A percentile compares a stretch with the other conserved stretches of the same genome.
These are phyloP conservation scores for Coluber constrictor DNA, from an alignment of 2,797 vertebrate species.

Conservation along the genomic window DNA sequence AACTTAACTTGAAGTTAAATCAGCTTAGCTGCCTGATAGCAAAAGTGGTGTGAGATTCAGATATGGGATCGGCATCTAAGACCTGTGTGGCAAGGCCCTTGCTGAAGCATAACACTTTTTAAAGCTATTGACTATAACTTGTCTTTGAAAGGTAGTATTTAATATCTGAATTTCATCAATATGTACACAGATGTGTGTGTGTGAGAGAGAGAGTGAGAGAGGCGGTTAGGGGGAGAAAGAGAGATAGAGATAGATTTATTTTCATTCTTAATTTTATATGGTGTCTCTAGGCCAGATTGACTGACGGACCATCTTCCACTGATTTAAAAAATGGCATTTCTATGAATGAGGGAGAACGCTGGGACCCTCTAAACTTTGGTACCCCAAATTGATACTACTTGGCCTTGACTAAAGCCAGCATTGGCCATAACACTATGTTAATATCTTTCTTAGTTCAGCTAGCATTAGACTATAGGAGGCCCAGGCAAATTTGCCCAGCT, in stretches of 20 bases:
- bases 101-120: background rate
- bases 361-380: background rate
- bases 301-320: background rate
- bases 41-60: background rate
- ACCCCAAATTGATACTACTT: background rate
- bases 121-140: background rate
- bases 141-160: background rate
- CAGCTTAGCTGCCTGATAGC: background rate
- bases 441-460: background rate
- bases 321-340: background rate
- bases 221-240: fast-evolving
- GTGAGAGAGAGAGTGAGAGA: too few relatives aligned
- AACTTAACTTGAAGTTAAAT: background rate
- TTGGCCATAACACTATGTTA: background rate
- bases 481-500: background rate
- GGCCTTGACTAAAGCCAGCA: background rate
- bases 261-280: background rate
- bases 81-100: background rate
- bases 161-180: background rate
- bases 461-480: background rate
- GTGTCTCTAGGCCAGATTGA: background rate
- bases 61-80: background rate
- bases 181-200: background rate
- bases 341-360: background rate
- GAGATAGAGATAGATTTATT: background rate